Evolutionary conservation across 2,888 invertebrate genomes (phyloP), one percentile per base, ranked within the genome.

Genomic region (Tricholauxania praeusta): DNA sequence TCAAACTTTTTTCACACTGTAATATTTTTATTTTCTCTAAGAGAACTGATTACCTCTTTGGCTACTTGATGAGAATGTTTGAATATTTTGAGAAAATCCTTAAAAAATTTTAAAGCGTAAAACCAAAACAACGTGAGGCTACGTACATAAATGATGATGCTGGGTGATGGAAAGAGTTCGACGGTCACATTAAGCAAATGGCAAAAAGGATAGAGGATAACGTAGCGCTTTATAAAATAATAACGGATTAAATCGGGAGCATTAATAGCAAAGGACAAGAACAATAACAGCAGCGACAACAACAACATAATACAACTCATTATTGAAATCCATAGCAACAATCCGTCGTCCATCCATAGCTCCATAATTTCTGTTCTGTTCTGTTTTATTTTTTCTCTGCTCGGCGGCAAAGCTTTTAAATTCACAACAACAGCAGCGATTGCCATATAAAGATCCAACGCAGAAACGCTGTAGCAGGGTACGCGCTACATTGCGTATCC

Each of bases 161-260:
- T 10, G 7, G 39, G 39, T 39, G 3, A 39, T 39, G 39, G 39
- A 10, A 10, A 39, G 39, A 10, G 39, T 39, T 39, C 10, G 39
- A 39, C 39, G 39, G 39, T 39, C 39, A 39, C 10, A 39, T 39
- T 39, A 39, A 39, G 8, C 19, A 19, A 47, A 39, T 15, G 62
- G 17, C 32, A 28, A 28, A 7, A 63, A 48, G 32, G 47, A 48
- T 48, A 47, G 39, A 17, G 63, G 63, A 63, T 63, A 63, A 63
- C 63, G 63, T 19, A 63, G 39, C 51, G 39, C 22, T 51, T 51
- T 69, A 28, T 51, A 51, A 60, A 69, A 53, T 60, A 49, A 69
- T 60, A 52, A 49, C 49, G 69, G 60, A 69, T 69, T 69, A 69
- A 69, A 60, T 49, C 60, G 19, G 51, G 39, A 10, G 10, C 10